Base-by-base conservation (phyloP, 2,113 vertebrate species). In the Lethenteron reissneri region DNA sequence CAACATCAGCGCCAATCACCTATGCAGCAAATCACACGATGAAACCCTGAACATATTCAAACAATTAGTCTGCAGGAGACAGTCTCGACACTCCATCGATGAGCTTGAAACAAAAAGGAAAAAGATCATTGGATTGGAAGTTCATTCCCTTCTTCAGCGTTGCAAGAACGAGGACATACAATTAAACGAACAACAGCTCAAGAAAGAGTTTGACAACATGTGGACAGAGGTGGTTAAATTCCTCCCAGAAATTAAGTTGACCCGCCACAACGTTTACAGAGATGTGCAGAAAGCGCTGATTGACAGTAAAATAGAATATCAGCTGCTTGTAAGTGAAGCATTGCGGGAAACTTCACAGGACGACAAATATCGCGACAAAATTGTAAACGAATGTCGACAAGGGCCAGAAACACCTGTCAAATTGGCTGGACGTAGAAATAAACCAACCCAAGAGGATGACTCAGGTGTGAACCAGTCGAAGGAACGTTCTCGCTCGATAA, bases 81-180 rank as follows among this genome's bases (percentile, higher is more conserved):
- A 72, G 70, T 25, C 8, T 3, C 11, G 57, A 60, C 25, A 68
- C 13, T 64, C 57, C 12, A 13, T 72, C 3, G 13, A 14, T 13
- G 59, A 19, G 6, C 21, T 74, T 19, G 17, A 70, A 58, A 64
- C 25, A 56, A 56, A 21, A 12, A 71, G 72, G 57, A 56, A 71
- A 15, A 58, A 17, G 15, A 25, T 8, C 59, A 64, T 74, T 74
- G 73, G 72, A 64, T 14, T n/a, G 14, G 11, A 74, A 11, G 73
- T 74, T n/a, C 68, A 69, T 41, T 12, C 10, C 10, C 73, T 74
- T 25, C 17, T 74, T 11, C 10, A 68, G n/a, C 12, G 11, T 15
- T 74, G 71, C 25, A 74, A 72, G 58, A 25, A 69, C 11, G 56
- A 74, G 58, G 72, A 62, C 56, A 71, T 17, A 21, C 56, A 14